Base-by-base conservation (phyloP, 2,888 invertebrate species). In the Oscheius sp. region DNA sequence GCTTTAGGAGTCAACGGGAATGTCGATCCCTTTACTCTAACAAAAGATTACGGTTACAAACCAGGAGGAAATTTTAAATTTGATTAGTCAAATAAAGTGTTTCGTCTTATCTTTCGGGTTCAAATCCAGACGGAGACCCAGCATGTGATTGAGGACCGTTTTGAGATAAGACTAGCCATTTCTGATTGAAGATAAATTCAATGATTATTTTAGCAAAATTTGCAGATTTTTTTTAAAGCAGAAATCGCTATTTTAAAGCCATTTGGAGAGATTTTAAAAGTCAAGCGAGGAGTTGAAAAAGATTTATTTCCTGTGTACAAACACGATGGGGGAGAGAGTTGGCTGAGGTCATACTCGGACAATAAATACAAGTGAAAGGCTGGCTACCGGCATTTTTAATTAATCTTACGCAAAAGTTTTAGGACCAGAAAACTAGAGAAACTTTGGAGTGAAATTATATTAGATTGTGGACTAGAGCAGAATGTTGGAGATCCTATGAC, bases 1-100 rank as follows among this genome's bases (percentile, higher is more conserved):
- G 73, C 69, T 5, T 55, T 39, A 10, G 31, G n/a, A 8, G 17
- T 20, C 12, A 27, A 61, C 6, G 33, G 45, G 17, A 15, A 29
- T 10, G n/a, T 61, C 45, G 69, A 68, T 29, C 46, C 46, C 27
- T 68, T 68, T 34, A 37, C 29, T 17, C 20, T 68, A 15, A 58
- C 68, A n/a, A 68, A 68, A 20, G 65, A 65, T 31, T 25, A 15
- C 12, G 34, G 23, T 6, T 52, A 23, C 20, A 65, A 45, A 27
- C 63, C 63, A 25, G 46, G 63, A n/a, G n/a, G n/a, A n/a, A n/a
- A n/a, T n/a, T n/a, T n/a, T n/a, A n/a, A n/a, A n/a, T n/a, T n/a
- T n/a, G n/a, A n/a, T n/a, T n/a, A n/a, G n/a, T n/a, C n/a, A n/a
- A n/a, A n/a, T n/a, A n/a, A n/a, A n/a, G n/a, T n/a, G n/a, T n/a